Conservation (phyloP, 2,113 vertebrate species). For the Leucopternis melanops region DNA sequence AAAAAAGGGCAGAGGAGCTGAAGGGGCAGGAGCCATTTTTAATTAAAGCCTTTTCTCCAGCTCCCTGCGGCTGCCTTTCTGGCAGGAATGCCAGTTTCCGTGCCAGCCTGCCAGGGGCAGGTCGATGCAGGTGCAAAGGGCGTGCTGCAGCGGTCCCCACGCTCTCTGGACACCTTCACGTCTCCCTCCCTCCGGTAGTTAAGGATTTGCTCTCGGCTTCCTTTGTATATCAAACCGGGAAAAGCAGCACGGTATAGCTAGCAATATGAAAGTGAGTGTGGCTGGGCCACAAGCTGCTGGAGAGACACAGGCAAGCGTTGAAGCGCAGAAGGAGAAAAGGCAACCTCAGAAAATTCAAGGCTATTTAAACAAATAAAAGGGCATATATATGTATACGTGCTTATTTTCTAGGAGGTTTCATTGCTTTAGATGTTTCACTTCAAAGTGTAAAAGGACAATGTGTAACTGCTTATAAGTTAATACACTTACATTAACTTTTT, state of each 20-base stretch:
- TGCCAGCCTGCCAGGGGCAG: background rate
- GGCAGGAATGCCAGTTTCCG: fast-evolving
- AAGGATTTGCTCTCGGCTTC: background rate
- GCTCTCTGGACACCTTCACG: fast-evolving
- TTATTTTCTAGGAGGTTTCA: background rate
- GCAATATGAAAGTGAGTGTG: background rate
- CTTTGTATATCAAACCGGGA: background rate
- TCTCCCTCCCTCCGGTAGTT: background rate
- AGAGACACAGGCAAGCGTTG: background rate
- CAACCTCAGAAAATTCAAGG: background rate
- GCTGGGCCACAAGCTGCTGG: background rate
- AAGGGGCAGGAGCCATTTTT: background rate
- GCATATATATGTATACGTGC: background rate
- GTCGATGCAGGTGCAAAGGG: fast-evolving
- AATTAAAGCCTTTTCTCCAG: background rate
- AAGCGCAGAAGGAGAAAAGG: background rate
- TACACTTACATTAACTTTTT: background rate
- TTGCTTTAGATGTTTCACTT: background rate
- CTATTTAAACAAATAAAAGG: background rate
- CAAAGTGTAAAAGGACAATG: background rate
- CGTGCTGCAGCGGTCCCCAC: fast-evolving
- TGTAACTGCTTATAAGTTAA: background rate
- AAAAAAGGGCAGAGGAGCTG: background rate
- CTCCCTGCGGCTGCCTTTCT: background rate
- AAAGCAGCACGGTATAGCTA: background rate